Evolutionary conservation across 2,888 invertebrate genomes (phyloP), one percentile per base, ranked within the genome.

Genomic region (Drosophila mercatorum): DNA sequence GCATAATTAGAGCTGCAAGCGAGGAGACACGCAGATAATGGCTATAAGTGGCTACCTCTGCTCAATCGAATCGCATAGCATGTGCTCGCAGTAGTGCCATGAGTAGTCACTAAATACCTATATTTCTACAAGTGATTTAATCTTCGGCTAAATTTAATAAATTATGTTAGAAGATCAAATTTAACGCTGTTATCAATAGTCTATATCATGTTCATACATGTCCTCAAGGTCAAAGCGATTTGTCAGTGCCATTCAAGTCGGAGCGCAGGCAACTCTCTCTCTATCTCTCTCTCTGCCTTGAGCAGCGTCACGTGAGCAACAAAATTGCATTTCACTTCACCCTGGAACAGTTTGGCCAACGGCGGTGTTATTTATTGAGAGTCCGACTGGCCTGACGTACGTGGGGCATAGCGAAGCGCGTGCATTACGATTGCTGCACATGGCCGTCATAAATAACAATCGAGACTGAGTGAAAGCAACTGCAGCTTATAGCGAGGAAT

Each of bases 391-490:
- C 26, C 63, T 74, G 89, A 81, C 84, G 80, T 67, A 66, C 58
- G 62, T 69, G 72, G 69, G 72, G 70, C 67, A 47, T 60, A 58
- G 56, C 58, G 58, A 61, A 59, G 56, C 46, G 73, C 70, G 78
- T 72, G 78, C 75, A 77, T 69, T 78, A 70, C 65, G 75, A 71
- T 78, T 84, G 74, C 75, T 71, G 75, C 63, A 86, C 69, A 69
- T 62, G 75, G 53, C 58, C 52, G 56, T 70, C 81, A 89, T 89
- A 87, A 84, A 87, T 87, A 87, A 76, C 87, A 89, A 84, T 74
- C 40, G 40, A 11, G 40, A 14, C 46, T 44, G 40, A 55, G 56
- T 36, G 14, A 51, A 11, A 52, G 31, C 17, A 41, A 44, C 10
- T 53, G 34, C 56, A 61, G 70, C 68, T 83, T 68, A 68, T 62